phyloP scores from a whole-genome alignment of 2,113 vertebrate species.

The Sterrhoptilus dennistouni region DNA sequence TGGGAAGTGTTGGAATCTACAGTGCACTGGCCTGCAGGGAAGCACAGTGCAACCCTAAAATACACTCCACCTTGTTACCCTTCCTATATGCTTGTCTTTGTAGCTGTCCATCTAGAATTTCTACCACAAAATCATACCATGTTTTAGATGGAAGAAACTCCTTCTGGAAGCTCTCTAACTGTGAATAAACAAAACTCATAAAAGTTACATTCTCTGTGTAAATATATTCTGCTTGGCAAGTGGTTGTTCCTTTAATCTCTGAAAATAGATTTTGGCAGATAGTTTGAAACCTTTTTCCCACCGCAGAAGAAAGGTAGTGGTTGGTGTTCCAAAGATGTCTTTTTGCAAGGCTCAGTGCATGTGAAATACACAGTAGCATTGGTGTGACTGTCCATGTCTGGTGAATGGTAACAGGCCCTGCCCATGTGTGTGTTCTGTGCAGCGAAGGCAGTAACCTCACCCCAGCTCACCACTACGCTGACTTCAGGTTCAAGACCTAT shows the following conservation, averaged over 20 bases:
- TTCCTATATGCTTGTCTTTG: neutral
- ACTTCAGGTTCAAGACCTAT: slow-evolving; percentile 99
- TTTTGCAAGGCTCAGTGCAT: neutral
- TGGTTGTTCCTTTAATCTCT: neutral
- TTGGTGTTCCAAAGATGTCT: neutral
- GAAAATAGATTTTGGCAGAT: neutral
- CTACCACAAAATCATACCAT: neutral
- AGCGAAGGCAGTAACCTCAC: slow-evolving; percentile 98
- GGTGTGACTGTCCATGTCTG: neutral
- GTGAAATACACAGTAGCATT: neutral
- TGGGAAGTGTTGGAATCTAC: neutral
- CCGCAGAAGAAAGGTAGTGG: neutral
- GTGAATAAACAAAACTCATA: neutral
- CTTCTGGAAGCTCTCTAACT: neutral
- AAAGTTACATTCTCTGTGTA: neutral
- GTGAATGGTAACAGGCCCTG: neutral
- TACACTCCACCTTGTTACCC: neutral
- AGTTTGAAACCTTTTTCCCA: neutral
- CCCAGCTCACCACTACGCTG: slow-evolving; percentile 94
- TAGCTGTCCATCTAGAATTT: neutral
- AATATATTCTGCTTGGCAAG: neutral
- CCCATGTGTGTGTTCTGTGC: slow-evolving; percentile 13
- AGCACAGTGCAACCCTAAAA: neutral
- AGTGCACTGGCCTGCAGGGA: neutral
- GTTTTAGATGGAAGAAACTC: neutral